These are phyloP conservation scores for Nasonia giraulti DNA, from an alignment of 1,140 invertebrate species.

Conservation along the genomic window DNA sequence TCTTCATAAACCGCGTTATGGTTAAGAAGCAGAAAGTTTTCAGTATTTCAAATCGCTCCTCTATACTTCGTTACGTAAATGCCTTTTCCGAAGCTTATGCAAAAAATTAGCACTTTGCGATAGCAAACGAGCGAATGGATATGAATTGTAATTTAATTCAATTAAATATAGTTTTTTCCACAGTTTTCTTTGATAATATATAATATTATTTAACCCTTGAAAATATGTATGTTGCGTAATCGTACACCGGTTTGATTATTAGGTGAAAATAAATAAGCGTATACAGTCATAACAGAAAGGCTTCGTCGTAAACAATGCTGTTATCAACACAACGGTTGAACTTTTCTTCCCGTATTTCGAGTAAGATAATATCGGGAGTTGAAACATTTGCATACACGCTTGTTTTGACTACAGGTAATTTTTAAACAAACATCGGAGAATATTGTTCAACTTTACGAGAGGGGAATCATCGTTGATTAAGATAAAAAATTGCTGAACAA, in stretches of 20 bases:
- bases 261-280: not conserved
- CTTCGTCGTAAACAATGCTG: not conserved
- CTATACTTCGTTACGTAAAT: not conserved
- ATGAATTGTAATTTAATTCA: not conserved
- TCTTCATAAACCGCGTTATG: not conserved
- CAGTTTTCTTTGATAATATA: not conserved
- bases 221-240: not conserved
- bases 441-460: not conserved
- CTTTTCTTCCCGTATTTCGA: no score
- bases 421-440: not conserved
- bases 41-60: not conserved
- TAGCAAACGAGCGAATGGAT: not conserved
- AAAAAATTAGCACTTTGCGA: not conserved
- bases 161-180: not conserved
- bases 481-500: not conserved
- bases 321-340: not conserved
- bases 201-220: not conserved
- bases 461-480: not conserved
- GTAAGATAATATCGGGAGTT: no score
- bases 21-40: not conserved
- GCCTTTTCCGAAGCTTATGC: not conserved
- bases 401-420: no score
- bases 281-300: not conserved
- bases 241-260: not conserved
- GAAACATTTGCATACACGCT: no score